Percentiles rank a stretch among this genome's conserved stretches.
These are phyloP conservation scores for Drosophila ustulata DNA, from an alignment of 2,888 invertebrate genomes.

Conservation along the genomic window DNA sequence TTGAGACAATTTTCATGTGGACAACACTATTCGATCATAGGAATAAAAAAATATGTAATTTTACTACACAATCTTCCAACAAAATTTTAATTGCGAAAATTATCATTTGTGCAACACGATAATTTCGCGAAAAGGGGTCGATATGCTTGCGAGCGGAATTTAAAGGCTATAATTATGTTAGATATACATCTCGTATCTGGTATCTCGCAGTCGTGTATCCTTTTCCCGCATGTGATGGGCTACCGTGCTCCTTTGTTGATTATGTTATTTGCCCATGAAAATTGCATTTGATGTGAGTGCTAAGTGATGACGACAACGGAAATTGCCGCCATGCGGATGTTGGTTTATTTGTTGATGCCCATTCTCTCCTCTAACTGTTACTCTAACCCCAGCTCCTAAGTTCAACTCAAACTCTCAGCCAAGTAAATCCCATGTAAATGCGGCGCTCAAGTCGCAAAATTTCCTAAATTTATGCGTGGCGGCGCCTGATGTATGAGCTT, in stretches of 20 bases:
- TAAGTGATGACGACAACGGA: constrained; percentile 74
- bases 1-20: too few species aligned
- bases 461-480: constrained; percentile 73
- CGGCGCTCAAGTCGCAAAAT: constrained; percentile 65
- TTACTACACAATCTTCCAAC: too few species aligned
- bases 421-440: constrained; percentile 71
- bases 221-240: not conserved
- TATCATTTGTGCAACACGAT: too few species aligned
- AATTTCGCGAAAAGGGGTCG: too few species aligned
- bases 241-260: constrained; percentile 49
- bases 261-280: constrained; percentile 76
- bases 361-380: constrained; percentile 13
- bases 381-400: constrained; percentile 5
- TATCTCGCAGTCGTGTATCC: not conserved
- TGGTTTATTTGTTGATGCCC: constrained; percentile 59
- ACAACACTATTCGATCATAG: too few species aligned
- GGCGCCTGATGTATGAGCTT: constrained; percentile 67
- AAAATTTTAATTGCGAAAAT: too few species aligned
- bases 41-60: too few species aligned
- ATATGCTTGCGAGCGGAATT: too few species aligned
- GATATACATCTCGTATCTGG: not conserved
- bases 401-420: constrained; percentile 14
- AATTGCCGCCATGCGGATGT: constrained; percentile 74
- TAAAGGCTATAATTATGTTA: not conserved
- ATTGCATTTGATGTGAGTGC: constrained; percentile 74